Conservation (phyloP, 2,888 invertebrate genomes). For the Patella caerulea region DNA sequence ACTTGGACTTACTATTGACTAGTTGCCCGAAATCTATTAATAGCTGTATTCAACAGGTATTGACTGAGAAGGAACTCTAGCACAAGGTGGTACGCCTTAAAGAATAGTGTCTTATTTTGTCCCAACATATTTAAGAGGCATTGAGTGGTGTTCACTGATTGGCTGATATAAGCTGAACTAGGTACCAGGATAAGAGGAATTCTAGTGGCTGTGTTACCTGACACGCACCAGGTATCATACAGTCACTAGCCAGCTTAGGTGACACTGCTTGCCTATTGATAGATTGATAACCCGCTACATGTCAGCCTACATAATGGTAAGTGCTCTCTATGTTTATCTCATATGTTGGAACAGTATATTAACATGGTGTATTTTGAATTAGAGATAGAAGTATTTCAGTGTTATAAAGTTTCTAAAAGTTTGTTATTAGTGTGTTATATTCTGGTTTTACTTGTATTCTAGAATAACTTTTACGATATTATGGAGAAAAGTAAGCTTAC, state of each 20-base stretch:
- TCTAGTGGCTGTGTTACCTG: constrained; percentile 4
- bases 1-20: constrained; percentile 23
- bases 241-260: background rate
- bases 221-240: background rate
- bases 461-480: no score
- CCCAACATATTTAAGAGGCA: constrained; percentile 21
- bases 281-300: background rate
- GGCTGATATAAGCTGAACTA: constrained; percentile 19
- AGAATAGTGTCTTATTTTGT: constrained; percentile 13
- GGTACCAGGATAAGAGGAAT: constrained; percentile 20
- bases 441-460: no score
- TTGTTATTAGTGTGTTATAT: no score
- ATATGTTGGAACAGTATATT: no score
- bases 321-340: no score
- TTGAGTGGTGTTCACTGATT: constrained; percentile 13
- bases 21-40: constrained; percentile 21
- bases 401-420: no score
- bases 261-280: constrained; percentile 3
- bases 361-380: no score
- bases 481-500: no score
- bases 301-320: no score
- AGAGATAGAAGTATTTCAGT: no score
- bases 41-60: constrained; percentile 23
- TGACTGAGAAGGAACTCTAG: constrained; percentile 14
- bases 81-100: constrained; percentile 21